Base-by-base conservation (phyloP, 2,113 vertebrate species). In the Pedetes capensis region DNA sequence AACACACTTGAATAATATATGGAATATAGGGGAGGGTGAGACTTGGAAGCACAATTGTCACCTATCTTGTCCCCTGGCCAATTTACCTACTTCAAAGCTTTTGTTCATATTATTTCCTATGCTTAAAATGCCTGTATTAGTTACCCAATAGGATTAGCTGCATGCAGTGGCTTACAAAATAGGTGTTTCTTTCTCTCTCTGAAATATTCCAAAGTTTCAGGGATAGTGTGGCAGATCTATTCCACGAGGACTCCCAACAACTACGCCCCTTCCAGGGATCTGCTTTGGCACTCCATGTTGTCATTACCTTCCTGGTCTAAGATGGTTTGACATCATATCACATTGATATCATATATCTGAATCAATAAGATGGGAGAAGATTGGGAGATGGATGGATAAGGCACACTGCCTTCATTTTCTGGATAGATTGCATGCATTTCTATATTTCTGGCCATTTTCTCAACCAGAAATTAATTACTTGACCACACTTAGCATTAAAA, bases 81-180 rank as follows among this genome's bases (percentile, higher is more conserved):
- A 34, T 74, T 76, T 82, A n/a, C 44, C 39, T 47, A 25, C 44
- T 89, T 81, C 42, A 81, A 66, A 80, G 85, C 29, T 85, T 80
- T 89, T 89, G 42, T 9, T 72, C 79, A 80, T 68, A 68, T 74
- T 89, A 81, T 75, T 75, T 79, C 64, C 47, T 94, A 59, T 79
- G 37, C 59, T 12, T 86, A 69, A 86, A 96, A 51, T 74, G 23
- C 57, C 32, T 85, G 27, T 57, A 53, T 87, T 76, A 12, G 25
- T 82, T 90, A 53, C 37, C 63, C 17, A 37, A 22, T 49, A 90
- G 27, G 39, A 71, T 61, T 49, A 61, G 59, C 27, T 76, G 22
- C 20, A 76, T 55, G 25, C 18, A 90, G 37, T 80, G 49, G 6
- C 57, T 86, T 81, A 51, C 27, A 63, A 47, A 39, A 68, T 78